These are phyloP conservation scores for Philaenus spumarius DNA, from an alignment of 1,140 invertebrate genomes.

Conservation along the genomic window DNA sequence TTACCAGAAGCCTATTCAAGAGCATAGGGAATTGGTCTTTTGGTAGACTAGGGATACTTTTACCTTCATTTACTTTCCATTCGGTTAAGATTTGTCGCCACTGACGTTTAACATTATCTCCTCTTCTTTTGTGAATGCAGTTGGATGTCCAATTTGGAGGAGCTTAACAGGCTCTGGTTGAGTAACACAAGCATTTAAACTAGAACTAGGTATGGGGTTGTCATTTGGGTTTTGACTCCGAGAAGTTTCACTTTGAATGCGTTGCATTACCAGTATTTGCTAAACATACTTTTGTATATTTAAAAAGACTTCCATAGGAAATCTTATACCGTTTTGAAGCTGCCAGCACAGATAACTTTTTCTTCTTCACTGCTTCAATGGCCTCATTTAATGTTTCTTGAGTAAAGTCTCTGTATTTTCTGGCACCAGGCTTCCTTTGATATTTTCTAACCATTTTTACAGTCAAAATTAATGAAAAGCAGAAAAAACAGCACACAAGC, in stretches of 20 bases:
- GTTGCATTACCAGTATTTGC: neutral
- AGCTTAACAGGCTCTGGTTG: no score
- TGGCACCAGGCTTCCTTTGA: neutral
- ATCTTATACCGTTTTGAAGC: neutral
- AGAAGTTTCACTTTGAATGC: neutral
- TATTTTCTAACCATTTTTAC: constrained; percentile 3
- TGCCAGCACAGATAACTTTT: neutral
- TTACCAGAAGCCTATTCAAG: neutral
- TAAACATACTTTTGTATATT: neutral
- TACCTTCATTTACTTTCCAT: constrained; percentile 28
- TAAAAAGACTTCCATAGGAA: neutral
- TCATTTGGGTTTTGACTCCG: neutral
- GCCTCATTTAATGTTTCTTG: neutral
- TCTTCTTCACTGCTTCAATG: neutral
- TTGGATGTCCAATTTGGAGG: no score
- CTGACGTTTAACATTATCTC: constrained; percentile 28
- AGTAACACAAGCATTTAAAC: no score
- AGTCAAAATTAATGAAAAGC: neutral
- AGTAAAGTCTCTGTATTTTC: neutral
- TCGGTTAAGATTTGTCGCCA: constrained; percentile 37
- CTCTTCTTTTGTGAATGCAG: constrained; percentile 1
- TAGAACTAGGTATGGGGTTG: neutral
- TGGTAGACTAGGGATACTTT: constrained; percentile 1
- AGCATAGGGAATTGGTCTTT: constrained; percentile 8
- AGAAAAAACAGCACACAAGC: neutral